Evolutionary conservation across 2,113 vertebrate species (phyloP).

Genomic region (Mus pahari): DNA sequence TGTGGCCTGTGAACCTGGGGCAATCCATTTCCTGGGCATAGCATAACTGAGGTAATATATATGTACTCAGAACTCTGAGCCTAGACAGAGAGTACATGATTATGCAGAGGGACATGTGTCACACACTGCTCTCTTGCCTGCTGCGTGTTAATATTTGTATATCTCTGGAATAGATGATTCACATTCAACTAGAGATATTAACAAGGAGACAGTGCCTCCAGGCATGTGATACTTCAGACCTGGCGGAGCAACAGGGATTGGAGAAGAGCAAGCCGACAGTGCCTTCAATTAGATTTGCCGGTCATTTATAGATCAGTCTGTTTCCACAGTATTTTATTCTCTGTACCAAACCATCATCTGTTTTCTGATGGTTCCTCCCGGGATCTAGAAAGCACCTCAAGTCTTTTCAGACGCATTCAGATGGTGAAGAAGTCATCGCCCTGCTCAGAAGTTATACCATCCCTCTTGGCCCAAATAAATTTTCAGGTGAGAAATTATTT

Average conservation of each 20-base stretch:
- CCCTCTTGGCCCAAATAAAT: constrained; percentile 53
- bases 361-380: constrained; percentile 44
- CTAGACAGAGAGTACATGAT: background rate
- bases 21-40: constrained; percentile 1
- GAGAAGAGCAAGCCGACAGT: background rate
- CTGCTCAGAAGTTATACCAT: background rate
- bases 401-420: rapidly evolving
- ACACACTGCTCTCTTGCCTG: background rate
- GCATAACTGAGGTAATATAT: background rate
- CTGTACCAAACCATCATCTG: background rate
- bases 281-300: background rate
- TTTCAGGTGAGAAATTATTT: background rate
- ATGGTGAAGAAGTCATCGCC: background rate
- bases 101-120: background rate
- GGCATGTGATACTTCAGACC: background rate
- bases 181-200: background rate
- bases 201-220: background rate
- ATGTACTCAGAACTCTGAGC: background rate
- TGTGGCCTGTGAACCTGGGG: background rate
- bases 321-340: background rate
- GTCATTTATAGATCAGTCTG: background rate
- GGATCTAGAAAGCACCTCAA: constrained; percentile 26
- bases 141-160: background rate
- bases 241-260: background rate
- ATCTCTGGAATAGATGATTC: background rate